phyloP scores from a whole-genome alignment of 1,140 invertebrate genomes.

The Brachionus rotundiformis region DNA sequence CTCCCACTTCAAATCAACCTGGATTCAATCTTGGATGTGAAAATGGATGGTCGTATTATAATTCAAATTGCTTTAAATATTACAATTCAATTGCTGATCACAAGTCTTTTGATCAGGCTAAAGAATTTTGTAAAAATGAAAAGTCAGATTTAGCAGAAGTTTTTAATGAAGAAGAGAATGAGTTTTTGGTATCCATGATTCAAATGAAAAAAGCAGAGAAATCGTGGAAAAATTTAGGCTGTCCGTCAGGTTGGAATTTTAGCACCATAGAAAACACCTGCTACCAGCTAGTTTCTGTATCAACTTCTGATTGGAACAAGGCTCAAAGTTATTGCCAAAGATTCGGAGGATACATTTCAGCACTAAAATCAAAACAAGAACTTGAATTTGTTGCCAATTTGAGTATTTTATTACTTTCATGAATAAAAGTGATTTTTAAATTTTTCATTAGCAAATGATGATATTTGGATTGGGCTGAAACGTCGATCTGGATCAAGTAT shows the following conservation, averaged over 20 bases:
- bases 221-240: neutral
- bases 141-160: slow-evolving; percentile 7
- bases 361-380: slow-evolving; percentile 29
- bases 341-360: neutral
- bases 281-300: slow-evolving; percentile 1
- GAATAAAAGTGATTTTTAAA: neutral
- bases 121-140: slow-evolving; percentile 17
- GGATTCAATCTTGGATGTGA: slow-evolving; percentile 27
- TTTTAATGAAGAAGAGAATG: slow-evolving; percentile 45
- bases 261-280: neutral
- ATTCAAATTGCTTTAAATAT: slow-evolving; percentile 26
- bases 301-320: slow-evolving; percentile 15
- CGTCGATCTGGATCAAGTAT: neutral
- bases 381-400: neutral
- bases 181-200: slow-evolving; percentile 24
- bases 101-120: slow-evolving; percentile 46
- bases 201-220: neutral
- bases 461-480: slow-evolving; percentile 35
- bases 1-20: neutral
- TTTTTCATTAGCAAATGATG: neutral
- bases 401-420: slow-evolving; percentile 40
- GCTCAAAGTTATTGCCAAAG: slow-evolving; percentile 12
- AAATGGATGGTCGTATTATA: neutral
- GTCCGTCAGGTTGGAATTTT: slow-evolving; percentile 28
- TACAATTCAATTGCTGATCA: slow-evolving; percentile 28